Base-by-base conservation (phyloP, 2,797 vertebrate species). In the Anableps anableps region DNA sequence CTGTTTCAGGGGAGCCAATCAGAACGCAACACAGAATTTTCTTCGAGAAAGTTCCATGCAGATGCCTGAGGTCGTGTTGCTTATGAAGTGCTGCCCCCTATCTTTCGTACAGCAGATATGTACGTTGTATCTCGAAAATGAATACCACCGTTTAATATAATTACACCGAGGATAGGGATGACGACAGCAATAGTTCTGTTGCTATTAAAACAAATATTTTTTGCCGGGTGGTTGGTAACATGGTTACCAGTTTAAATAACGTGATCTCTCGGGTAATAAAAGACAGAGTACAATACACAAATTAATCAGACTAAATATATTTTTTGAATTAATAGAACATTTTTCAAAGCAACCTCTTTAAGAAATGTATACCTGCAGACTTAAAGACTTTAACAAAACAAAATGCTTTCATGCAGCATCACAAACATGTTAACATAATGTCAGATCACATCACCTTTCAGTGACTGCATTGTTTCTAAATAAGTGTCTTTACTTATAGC, bases 1-100 rank as follows among this genome's bases (percentile, higher is more conserved):
- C 51, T 16, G 86, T 90, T 91, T 78, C 82, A 81, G 79, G 5
- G 47, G 16, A 75, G 64, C 95, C 95, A 96, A 96, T 96, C 26
- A 88, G 64, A 93, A 92, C 34, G 17, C 76, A 89, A 53, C 84
- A 88, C 75, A 85, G 88, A 68, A 84, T 75, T 82, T 85, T 80
- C 84, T 95, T 94, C 93, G 92, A n/a, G 93, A 76, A 87, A 81
- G 73, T 94, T 95, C 68, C 2, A 45, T n/a, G 68, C 7, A 43
- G 68, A 29, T 29, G 93, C 85, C 58, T 81, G 74, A 51, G 1
- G 74, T 80, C 8, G 26, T 6, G 50, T 0, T 4, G 3, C 5
- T 72, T 60, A 17, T 45, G 0, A 50, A 70, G 62, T 90, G 80
- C 81, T 91, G 86, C 89, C 88, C 75, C 79, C 89, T 89, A 9